Evolutionary conservation across 2,797 vertebrate species (phyloP).

Genomic region (Sitta carolinensis): DNA sequence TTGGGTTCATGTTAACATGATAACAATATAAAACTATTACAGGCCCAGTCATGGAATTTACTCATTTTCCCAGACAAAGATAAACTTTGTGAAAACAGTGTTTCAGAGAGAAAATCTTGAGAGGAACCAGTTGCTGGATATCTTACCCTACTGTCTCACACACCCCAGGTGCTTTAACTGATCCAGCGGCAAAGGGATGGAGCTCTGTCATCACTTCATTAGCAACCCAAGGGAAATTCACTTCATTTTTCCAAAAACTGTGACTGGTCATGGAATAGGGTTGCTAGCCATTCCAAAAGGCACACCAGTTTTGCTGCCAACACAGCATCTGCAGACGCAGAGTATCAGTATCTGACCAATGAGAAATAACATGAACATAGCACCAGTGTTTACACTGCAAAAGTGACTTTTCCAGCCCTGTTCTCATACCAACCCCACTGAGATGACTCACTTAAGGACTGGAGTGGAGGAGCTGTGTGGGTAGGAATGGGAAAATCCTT

Average conservation of each 20-base stretch:
- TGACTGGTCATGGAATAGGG: not conserved
- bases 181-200: not conserved
- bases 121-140: not conserved
- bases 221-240: not conserved
- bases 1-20: not conserved
- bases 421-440: not conserved
- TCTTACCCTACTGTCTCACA: not conserved
- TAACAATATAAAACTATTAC: not conserved
- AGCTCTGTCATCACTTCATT: not conserved
- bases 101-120: not conserved
- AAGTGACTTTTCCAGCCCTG: not conserved
- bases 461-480: not conserved
- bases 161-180: rapidly evolving
- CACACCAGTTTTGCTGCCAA: not conserved
- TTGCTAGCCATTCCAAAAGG: not conserved
- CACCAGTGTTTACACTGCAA: not conserved
- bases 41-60: not conserved
- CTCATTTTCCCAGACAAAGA: not conserved
- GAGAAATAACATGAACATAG: not conserved
- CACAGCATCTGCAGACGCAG: not conserved
- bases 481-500: not conserved
- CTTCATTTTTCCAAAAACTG: not conserved
- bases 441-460: not conserved
- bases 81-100: not conserved
- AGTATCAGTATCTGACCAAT: not conserved